Conservation (phyloP, 2,113 vertebrate genomes). For the Hyla sarda region DNA sequence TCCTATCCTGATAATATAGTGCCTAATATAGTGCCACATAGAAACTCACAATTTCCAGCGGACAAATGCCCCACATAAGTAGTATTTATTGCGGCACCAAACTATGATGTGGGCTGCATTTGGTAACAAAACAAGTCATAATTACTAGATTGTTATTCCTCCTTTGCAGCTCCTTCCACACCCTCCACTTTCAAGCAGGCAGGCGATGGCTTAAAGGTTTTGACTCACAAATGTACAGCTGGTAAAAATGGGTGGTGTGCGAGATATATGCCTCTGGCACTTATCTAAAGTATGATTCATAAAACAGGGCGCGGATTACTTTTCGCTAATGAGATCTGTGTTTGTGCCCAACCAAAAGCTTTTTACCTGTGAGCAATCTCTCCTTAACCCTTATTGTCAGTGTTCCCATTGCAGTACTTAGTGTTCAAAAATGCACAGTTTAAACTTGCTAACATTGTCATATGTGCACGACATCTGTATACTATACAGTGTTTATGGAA, state of each 20-base stretch:
- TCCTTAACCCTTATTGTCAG: background rate
- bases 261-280: constrained; percentile 19
- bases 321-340: background rate
- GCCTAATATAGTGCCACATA: background rate
- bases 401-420: background rate
- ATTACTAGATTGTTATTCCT: constrained; percentile 4
- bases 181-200: constrained; percentile 17
- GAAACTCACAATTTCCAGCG: background rate
- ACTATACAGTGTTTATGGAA: no score
- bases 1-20: background rate
- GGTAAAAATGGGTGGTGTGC: constrained; percentile 32
- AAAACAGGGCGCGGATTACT: constrained; percentile 5
- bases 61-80: background rate
- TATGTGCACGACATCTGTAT: no score
- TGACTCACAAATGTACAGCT: constrained; percentile 29
- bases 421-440: background rate
- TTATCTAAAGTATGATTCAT: constrained; percentile 29
- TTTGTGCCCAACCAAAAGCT: constrained; percentile 9
- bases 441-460: background rate
- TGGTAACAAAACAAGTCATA: background rate
- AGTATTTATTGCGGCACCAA: background rate
- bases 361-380: background rate
- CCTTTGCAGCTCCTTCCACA: background rate
- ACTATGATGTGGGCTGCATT: background rate
- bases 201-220: background rate